These are phyloP conservation scores for Elaphurus davidianus DNA, from an alignment of 2,113 vertebrate genomes.

Conservation along the genomic window DNA sequence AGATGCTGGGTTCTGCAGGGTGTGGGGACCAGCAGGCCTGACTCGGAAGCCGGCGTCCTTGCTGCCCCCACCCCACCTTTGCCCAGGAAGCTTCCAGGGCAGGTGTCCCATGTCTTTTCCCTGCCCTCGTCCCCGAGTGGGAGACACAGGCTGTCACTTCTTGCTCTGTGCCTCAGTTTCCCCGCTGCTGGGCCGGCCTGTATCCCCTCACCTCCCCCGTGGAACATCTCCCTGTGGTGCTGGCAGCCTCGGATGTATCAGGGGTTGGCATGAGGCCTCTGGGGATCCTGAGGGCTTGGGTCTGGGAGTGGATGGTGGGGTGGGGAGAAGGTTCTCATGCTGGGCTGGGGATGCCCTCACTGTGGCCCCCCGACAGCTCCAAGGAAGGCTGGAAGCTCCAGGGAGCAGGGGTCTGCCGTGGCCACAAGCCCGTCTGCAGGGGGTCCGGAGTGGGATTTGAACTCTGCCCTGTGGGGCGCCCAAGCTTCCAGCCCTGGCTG, in stretches of 20 bases:
- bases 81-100: neutral
- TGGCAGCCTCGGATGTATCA: neutral
- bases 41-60: accelerated
- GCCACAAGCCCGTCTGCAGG: accelerated
- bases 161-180: neutral
- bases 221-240: neutral
- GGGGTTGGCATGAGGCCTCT: neutral
- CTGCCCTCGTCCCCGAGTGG: accelerated
- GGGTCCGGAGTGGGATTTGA: neutral
- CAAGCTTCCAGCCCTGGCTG: neutral
- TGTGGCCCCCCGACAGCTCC: neutral
- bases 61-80: neutral
- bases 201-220: no score
- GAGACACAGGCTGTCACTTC: neutral
- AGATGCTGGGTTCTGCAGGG: neutral
- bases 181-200: neutral
- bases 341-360: neutral
- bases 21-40: neutral
- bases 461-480: neutral
- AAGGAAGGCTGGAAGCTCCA: neutral
- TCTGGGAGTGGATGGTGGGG: neutral
- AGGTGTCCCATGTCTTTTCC: neutral
- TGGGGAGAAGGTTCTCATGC: neutral
- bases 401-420: accelerated
- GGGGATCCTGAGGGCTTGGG: neutral